A percentile compares a stretch with the other conserved stretches of the same genome.
Conservation (phyloP, 2,888 invertebrate species). For the Rhopalosiphum nymphaeae region DNA sequence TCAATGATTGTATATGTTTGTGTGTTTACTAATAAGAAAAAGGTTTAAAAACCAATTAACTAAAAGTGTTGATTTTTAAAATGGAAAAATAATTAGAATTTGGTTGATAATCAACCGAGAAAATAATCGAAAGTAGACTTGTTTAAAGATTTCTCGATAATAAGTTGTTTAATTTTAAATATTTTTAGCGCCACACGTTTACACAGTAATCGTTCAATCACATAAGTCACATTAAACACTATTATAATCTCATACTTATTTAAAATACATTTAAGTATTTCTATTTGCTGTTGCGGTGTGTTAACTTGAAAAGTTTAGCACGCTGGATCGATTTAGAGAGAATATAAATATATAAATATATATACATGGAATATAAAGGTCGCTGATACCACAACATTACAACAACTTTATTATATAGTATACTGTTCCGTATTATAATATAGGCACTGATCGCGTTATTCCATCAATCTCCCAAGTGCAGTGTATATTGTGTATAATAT, state of each 20-base stretch:
- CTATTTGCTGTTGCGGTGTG: neutral
- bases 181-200: neutral
- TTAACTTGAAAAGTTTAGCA: neutral
- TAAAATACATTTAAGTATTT: neutral
- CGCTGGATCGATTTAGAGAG: neutral
- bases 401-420: neutral
- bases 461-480: constrained; percentile 22
- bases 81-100: neutral
- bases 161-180: neutral
- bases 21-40: neutral
- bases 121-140: neutral
- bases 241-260: neutral
- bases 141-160: neutral
- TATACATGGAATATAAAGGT: neutral
- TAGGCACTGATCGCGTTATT: neutral
- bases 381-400: constrained; percentile 5
- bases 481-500: neutral
- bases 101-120: neutral
- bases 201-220: neutral
- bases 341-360: neutral
- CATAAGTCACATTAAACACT: neutral
- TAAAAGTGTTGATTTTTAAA: neutral
- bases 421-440: neutral
- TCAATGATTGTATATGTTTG: neutral
- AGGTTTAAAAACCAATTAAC: neutral